Conservation (phyloP, 2,797 vertebrate genomes). For the Trichosurus vulpecula region DNA sequence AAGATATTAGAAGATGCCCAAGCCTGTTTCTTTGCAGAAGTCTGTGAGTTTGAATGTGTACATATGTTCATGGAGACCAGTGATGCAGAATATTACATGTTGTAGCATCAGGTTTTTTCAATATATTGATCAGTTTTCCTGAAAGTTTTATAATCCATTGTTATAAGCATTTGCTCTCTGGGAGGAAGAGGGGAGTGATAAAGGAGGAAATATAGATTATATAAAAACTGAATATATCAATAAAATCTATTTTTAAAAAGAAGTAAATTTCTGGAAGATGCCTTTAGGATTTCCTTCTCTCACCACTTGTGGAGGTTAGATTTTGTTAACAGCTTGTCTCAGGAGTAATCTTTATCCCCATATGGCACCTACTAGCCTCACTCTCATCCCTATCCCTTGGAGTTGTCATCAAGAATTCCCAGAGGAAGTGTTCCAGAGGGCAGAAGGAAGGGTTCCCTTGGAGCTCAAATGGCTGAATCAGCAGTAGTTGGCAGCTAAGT, state of each 20-base stretch:
- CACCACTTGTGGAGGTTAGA: not conserved
- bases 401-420: not conserved
- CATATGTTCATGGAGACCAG: not conserved
- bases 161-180: not conserved
- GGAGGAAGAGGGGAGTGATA: not conserved
- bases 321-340: not conserved
- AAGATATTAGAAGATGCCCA: not conserved
- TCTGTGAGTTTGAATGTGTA: not conserved
- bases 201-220: not conserved
- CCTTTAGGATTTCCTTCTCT: not conserved
- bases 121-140: not conserved
- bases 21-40: not conserved
- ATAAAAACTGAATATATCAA: not conserved
- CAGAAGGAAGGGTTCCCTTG: slow-evolving; percentile 65
- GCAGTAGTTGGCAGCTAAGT: slow-evolving; percentile 77
- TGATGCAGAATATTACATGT: not conserved
- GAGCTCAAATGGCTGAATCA: slow-evolving; percentile 75
- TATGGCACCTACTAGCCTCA: not conserved
- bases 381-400: slow-evolving; percentile 34
- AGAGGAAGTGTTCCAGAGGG: slow-evolving; percentile 59
- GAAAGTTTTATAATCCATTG: not conserved
- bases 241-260: not conserved
- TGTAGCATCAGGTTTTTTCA: not conserved
- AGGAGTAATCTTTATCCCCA: not conserved
- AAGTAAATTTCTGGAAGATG: not conserved